Evolutionary conservation across 2,888 invertebrate species (phyloP).

Genomic region (Drosophila falleni): DNA sequence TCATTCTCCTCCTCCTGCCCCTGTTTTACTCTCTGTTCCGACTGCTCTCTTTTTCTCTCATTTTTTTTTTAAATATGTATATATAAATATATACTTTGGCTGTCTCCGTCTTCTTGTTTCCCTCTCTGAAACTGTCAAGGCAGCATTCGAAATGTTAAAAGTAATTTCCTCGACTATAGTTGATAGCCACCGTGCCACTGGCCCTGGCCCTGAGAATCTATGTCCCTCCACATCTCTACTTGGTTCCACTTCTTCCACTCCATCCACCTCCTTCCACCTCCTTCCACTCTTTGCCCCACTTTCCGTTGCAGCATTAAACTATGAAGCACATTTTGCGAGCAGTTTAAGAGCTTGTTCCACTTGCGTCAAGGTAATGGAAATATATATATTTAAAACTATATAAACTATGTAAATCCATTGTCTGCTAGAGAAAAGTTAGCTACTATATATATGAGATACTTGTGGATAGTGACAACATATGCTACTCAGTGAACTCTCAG

Average conservation of each 20-base stretch:
- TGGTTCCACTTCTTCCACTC: neutral
- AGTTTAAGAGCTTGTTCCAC: conserved; percentile 61
- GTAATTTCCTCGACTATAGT: conserved; percentile 79
- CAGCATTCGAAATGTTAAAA: conserved; percentile 76
- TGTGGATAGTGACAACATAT: neutral
- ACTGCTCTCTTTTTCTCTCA: conserved; percentile 15
- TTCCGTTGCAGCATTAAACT: conserved; percentile 51
- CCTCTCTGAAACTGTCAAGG: conserved; percentile 35
- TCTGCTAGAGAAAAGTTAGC: neutral
- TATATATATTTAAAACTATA: conserved; percentile 14
- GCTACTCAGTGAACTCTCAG: neutral
- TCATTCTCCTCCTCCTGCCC: neutral
- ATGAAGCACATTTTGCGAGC: conserved; percentile 72
- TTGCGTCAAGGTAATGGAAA: conserved; percentile 59
- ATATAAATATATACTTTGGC: conserved; percentile 70
- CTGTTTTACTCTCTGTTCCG: neutral
- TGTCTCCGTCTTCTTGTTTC: conserved; percentile 31
- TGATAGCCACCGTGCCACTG: conserved; percentile 60
- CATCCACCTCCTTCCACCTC: too few species aligned
- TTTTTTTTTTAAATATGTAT: conserved; percentile 45
- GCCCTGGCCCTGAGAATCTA: conserved; percentile 12
- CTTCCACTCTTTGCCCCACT: neutral
- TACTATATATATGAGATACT: too few species aligned
- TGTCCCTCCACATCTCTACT: neutral
- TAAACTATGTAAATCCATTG: conserved; percentile 14